Evolutionary conservation across 2,888 invertebrate genomes (phyloP), one percentile per base, ranked within the genome.

Genomic region (Eristalis intricaria): DNA sequence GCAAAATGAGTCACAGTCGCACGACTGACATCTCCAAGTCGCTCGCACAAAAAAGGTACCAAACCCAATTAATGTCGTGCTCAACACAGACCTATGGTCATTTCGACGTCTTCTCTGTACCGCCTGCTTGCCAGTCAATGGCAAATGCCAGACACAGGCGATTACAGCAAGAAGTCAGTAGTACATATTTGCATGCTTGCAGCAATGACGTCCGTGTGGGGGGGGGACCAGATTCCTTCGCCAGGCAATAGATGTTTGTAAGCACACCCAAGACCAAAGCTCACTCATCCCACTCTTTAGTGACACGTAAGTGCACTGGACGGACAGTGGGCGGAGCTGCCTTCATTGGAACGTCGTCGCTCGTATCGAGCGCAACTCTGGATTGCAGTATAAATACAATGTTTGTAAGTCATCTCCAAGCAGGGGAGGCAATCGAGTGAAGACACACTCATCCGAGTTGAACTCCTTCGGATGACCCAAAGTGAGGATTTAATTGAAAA

Each of bases 401-500:
- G 68, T 58, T 29, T 68, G n/a, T 56, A 7, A 32, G 5, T 5
- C 8, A 50, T 50, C n/a, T 13, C 26, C 50, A 26, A 26, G 43
- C 4, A 32, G 38, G 66, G 66, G 5, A 22, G 5, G 5, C 4
- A 22, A 15, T 58, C 22, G 15, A 29, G n/a, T n/a, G 50, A 26
- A 32, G 32, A 29, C 23, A 40, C 43, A 43, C n/a, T 15, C 50
- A 19, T 61, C 32, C 40, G 38, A 43, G 63, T 22, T 61, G 63
- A 50, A 50, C 13, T 10, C 1, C 29, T 22, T 32, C 29, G 29
- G 63, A 63, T 22, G 63, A 32, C 63, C 40, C 19, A 15, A 43
- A 26, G 29, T 43, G 43, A 22, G 63, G 43, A 63, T 43, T 73
- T 73, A 73, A 73, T 73, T 73, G 73, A 63, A 73, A 73, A 50